Conservation (phyloP, 2,888 invertebrate genomes). For the Aleiodes leptofemur region DNA sequence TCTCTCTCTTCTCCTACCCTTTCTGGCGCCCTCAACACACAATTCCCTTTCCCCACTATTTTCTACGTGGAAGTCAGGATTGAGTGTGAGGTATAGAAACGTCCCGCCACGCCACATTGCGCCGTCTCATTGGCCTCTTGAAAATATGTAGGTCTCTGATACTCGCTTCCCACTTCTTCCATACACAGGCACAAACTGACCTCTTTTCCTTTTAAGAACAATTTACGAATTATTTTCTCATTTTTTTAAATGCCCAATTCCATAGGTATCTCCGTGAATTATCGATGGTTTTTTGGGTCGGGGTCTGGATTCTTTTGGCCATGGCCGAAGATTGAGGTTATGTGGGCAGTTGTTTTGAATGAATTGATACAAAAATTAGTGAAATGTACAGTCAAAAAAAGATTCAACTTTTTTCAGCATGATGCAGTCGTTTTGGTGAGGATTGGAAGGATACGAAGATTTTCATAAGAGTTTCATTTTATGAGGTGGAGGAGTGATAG, state of each 20-base stretch:
- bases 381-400: too few species aligned
- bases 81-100: constrained; percentile 42
- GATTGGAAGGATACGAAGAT: too few species aligned
- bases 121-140: constrained; percentile 74
- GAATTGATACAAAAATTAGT: too few species aligned
- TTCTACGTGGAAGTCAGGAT: constrained; percentile 31
- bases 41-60: too few species aligned
- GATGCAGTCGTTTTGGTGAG: too few species aligned
- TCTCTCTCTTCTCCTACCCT: background rate
- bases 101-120: constrained; percentile 71
- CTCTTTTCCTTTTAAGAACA: constrained; percentile 40
- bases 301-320: too few species aligned
- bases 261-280: background rate
- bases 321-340: too few species aligned
- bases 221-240: constrained; percentile 22
- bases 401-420: too few species aligned
- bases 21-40: too few species aligned
- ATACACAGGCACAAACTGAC: constrained; percentile 20
- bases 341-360: too few species aligned
- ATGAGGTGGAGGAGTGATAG: too few species aligned
- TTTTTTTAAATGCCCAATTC: background rate
- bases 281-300: background rate
- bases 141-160: constrained; percentile 72
- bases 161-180: constrained; percentile 39
- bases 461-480: too few species aligned